Evolutionary conservation across 2,888 invertebrate species (phyloP).

Genomic region (Liposcelis brunnea): DNA sequence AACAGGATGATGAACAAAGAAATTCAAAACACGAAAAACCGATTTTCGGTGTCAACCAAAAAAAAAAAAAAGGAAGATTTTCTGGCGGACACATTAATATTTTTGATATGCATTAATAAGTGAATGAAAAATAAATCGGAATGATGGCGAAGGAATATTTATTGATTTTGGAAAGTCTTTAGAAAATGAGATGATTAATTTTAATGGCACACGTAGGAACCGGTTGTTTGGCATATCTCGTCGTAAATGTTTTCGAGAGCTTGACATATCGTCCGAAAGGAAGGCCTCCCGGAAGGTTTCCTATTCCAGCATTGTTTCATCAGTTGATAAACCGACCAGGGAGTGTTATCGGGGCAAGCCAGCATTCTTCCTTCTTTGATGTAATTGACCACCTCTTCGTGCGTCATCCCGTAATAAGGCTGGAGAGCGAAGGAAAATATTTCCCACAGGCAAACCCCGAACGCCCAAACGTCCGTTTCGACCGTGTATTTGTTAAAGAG

Average conservation of each 20-base stretch:
- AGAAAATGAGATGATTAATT: too few species aligned
- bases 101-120: too few species aligned
- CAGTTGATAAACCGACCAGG: conserved; percentile 67
- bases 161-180: too few species aligned
- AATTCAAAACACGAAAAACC: too few species aligned
- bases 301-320: conserved; percentile 90
- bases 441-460: conserved; percentile 92
- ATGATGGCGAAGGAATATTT: too few species aligned
- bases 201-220: conserved; percentile 1
- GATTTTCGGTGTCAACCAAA: too few species aligned
- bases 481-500: conserved; percentile 90
- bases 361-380: conserved; percentile 86
- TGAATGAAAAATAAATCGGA: too few species aligned
- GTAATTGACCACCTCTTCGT: conserved; percentile 89
- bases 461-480: conserved; percentile 96
- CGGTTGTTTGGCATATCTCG: conserved; percentile 20
- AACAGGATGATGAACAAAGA: too few species aligned
- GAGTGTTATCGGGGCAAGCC: conserved; percentile 79
- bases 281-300: conserved; percentile 69
- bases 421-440: conserved; percentile 91
- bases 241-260: conserved; percentile 49
- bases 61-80: too few species aligned
- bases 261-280: conserved; percentile 66
- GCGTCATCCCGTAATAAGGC: conserved; percentile 94
- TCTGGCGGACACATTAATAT: too few species aligned